These are phyloP conservation scores for Phasia obesa DNA, from an alignment of 2,888 invertebrate species.

Conservation along the genomic window DNA sequence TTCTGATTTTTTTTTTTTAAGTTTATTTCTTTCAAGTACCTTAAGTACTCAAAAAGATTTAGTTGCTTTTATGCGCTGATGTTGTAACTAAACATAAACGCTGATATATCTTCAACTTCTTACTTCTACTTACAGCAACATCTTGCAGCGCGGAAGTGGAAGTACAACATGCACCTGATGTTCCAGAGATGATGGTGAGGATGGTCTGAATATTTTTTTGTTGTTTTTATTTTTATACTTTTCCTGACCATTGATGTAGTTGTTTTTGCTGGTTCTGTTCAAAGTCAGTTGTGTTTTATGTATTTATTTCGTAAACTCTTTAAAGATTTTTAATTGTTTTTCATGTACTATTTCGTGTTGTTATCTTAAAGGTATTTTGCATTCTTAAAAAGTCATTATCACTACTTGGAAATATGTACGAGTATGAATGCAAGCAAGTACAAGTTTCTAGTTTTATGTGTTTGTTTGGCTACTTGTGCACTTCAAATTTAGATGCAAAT, in stretches of 20 bases:
- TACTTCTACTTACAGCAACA: not conserved
- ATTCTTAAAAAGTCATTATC: conserved; percentile 68
- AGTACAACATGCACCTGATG: conserved; percentile 65
- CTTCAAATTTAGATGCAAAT: conserved; percentile 37
- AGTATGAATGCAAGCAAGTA: not conserved
- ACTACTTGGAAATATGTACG: conserved; percentile 49
- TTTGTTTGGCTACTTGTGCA: not conserved
- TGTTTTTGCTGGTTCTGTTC: conserved; percentile 35
- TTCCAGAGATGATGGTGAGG: conserved; percentile 39
- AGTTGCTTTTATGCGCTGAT: conserved; percentile 21
- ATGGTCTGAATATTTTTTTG: conserved; percentile 34
- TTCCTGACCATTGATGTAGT: conserved; percentile 39
- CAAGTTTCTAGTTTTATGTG: not conserved
- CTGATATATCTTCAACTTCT: conserved; percentile 29
- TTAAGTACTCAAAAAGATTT: conserved; percentile 58
- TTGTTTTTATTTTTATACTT: conserved; percentile 37
- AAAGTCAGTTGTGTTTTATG: conserved; percentile 50
- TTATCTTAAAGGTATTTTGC: conserved; percentile 71
- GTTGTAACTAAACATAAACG: conserved; percentile 20
- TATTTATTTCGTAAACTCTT: conserved; percentile 68
- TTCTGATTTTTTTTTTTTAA: conserved; percentile 55
- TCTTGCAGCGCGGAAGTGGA: conserved; percentile 1
- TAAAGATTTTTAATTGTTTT: conserved; percentile 72
- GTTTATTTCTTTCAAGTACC: conserved; percentile 72
- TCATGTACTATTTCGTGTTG: conserved; percentile 70